Conservation (phyloP, 35 echinoderm and acorn worm species). For the Heliocidaris tuberculata region DNA sequence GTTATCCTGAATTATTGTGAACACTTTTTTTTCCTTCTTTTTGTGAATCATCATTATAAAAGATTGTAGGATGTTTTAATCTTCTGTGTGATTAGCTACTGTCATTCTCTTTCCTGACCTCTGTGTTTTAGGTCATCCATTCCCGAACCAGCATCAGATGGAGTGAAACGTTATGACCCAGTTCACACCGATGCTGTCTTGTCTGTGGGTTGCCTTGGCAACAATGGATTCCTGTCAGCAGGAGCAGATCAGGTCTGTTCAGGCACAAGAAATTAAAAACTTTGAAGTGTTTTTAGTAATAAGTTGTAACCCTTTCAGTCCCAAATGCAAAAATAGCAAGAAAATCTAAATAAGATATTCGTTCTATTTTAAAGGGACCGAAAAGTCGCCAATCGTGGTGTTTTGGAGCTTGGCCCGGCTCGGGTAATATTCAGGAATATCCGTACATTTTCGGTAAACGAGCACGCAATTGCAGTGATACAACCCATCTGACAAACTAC, state of each 20-base stretch:
- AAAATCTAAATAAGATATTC: too few species aligned
- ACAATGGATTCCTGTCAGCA: conserved; percentile 61
- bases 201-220: conserved; percentile 48
- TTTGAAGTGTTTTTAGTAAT: too few species aligned
- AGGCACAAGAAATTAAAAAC: too few species aligned
- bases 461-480: too few species aligned
- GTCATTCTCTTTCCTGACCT: neutral
- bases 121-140: neutral
- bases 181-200: conserved; percentile 66
- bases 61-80: neutral
- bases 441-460: too few species aligned
- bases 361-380: too few species aligned
- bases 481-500: too few species aligned
- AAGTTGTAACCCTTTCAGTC: too few species aligned
- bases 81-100: neutral
- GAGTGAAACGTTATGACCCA: conserved; percentile 58
- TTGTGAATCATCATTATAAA: neutral
- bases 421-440: too few species aligned
- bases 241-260: conserved; percentile 72
- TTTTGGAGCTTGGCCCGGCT: too few species aligned
- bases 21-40: neutral
- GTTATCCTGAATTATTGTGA: neutral
- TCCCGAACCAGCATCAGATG: neutral
- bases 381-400: too few species aligned
- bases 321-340: too few species aligned